phyloP scores from a whole-genome alignment of 1,140 invertebrate genomes.

The Aphelinus certus region DNA sequence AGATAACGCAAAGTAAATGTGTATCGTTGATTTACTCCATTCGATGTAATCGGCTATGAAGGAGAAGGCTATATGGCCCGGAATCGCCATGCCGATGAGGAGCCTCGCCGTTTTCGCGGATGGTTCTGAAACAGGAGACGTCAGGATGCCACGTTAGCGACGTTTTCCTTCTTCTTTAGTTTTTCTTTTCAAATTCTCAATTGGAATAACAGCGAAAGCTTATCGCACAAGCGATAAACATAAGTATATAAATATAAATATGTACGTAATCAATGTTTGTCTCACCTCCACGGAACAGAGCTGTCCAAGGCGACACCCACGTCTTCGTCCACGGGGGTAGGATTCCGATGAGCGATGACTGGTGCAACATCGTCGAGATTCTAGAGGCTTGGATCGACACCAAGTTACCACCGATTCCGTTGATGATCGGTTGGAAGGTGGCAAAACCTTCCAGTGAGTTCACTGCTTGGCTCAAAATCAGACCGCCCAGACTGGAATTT shows the following conservation, averaged over 20 bases:
- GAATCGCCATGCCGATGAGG: slow-evolving; percentile 84
- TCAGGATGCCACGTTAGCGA: too few relatives aligned
- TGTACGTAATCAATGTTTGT: too few relatives aligned
- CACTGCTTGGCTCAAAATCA: slow-evolving; percentile 83
- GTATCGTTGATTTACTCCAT: slow-evolving; percentile 68
- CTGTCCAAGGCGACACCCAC: slow-evolving; percentile 81
- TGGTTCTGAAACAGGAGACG: slow-evolving; percentile 67
- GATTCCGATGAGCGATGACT: slow-evolving; percentile 79
- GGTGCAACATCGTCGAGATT: slow-evolving; percentile 92
- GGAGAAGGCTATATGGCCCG: slow-evolving; percentile 93
- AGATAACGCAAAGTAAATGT: slow-evolving; percentile 70
- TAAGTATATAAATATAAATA: too few relatives aligned
- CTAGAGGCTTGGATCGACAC: slow-evolving; percentile 96
- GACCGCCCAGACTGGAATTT: slow-evolving; percentile 76
- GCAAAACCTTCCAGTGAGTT: slow-evolving; percentile 81
- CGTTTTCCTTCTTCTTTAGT: too few relatives aligned
- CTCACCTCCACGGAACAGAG: slow-evolving; percentile 82
- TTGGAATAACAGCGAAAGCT: too few relatives aligned
- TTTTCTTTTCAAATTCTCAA: too few relatives aligned
- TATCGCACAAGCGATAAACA: too few relatives aligned
- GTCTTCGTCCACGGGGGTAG: slow-evolving; percentile 79
- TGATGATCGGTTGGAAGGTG: slow-evolving; percentile 92
- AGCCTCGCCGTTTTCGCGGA: slow-evolving; percentile 86
- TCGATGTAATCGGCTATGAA: slow-evolving; percentile 81
- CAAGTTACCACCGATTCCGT: slow-evolving; percentile 96